Evolutionary conservation across 2,113 vertebrate species (phyloP).

Genomic region (Scatophagus argus): DNA sequence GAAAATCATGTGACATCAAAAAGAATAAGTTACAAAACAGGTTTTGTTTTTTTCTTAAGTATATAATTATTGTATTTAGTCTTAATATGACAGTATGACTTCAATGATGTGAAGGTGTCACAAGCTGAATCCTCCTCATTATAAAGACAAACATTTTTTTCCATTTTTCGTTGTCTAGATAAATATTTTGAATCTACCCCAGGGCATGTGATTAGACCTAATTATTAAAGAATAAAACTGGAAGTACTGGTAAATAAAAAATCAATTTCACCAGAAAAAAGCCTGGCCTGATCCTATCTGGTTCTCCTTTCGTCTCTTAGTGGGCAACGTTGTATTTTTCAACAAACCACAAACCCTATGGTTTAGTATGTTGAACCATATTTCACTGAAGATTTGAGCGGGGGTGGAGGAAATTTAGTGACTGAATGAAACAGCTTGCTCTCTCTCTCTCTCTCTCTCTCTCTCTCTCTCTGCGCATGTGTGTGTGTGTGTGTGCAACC

Average conservation of each 20-base stretch:
- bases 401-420: constrained; percentile 64
- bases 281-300: constrained; percentile 51
- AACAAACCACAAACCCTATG: constrained; percentile 76
- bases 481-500: constrained; percentile 30
- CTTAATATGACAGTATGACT: constrained; percentile 2
- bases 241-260: background rate
- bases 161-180: background rate
- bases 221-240: constrained; percentile 5
- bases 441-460: no score
- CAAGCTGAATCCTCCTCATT: background rate
- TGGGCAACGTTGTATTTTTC: constrained; percentile 77
- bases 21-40: background rate
- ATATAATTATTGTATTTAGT: background rate
- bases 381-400: constrained; percentile 63
- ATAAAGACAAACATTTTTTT: background rate
- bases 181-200: background rate
- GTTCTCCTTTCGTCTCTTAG: constrained; percentile 63
- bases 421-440: constrained; percentile 59
- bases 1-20: constrained; percentile 13
- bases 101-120: background rate
- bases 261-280: constrained; percentile 62
- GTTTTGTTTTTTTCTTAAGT: background rate
- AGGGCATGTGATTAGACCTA: background rate
- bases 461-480: no score
- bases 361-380: constrained; percentile 69